Base-by-base conservation (phyloP, 2,888 invertebrate species). In the Sminthurinus aureus region DNA sequence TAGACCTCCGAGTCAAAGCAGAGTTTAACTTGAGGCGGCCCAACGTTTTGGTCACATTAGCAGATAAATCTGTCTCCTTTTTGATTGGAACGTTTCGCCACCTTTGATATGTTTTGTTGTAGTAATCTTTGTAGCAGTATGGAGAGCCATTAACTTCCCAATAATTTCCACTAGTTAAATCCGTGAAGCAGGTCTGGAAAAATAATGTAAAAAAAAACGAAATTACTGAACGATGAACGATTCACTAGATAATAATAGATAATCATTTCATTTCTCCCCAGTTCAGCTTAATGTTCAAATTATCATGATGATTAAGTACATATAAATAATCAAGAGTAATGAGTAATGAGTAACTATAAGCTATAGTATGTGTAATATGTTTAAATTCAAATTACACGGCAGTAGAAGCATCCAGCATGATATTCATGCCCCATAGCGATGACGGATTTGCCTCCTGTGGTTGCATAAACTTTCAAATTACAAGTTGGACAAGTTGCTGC, bases 71-170 rank as follows among this genome's bases (percentile, higher is more conserved):
- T 24, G 18, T 73, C 20, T 83, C 83, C 71, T 78, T 71, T 12
- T 64, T 20, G 38, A 83, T 79, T 4, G 83, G 83, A 52, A 83
- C 79, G 76, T 76, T 69, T 4, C 82, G 77, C 71, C 73, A 83
- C 12, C 83, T 79, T 20, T 79, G 69, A 64, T 74, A 83, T 22
- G 83, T 83, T 24, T 66, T 26, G 73, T 83, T 74, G 51, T 79
- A 83, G 50, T 83, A 83, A n/a, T 83, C 79, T 50, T 83, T 83
- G 79, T 83, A 83, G 66, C 83, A 83, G 22, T 83, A 81, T 0
- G 83, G 83, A 52, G 73, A 79, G 9, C 83, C 83, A 24, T 83
- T 78, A 8, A 83, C 79, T 38, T 83, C 83, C 83, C 83, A 83
- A 38, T 73, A 83, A 13, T 79, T 52, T 18, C 78, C 73, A 50